A percentile compares a stretch with the other conserved stretches of the same genome.
Evolutionary conservation across 2,797 vertebrate species (phyloP).

Genomic region (Sebastes steindachneri): DNA sequence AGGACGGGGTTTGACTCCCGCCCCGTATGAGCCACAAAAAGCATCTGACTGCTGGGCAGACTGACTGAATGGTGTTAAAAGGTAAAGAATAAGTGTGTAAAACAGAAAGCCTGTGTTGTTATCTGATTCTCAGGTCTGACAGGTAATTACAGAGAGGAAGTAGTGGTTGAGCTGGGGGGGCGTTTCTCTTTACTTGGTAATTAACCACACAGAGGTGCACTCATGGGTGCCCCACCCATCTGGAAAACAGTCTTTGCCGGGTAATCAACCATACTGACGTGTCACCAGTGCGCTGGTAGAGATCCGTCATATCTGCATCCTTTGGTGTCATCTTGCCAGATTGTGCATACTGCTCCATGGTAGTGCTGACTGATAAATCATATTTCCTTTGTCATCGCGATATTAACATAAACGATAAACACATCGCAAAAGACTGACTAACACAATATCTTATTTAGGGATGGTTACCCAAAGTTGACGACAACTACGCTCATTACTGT

Average conservation of each 20-base stretch:
- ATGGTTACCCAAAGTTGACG: too few species aligned
- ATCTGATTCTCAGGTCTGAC: slow-evolving; percentile 55
- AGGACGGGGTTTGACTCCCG: too few species aligned
- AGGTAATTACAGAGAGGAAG: slow-evolving; percentile 65
- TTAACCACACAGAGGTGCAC: slow-evolving; percentile 4
- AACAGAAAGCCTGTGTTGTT: slow-evolving; percentile 29
- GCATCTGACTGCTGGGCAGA: background rate
- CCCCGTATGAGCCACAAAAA: background rate
- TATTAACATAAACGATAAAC: too few species aligned
- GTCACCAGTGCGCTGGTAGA: background rate
- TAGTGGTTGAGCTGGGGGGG: background rate
- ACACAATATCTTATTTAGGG: too few species aligned
- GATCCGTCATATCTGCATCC: background rate
- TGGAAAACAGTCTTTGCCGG: background rate
- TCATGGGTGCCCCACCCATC: background rate
- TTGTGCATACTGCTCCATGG: background rate
- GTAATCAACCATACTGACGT: slow-evolving; percentile 37
- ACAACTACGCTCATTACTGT: too few species aligned
- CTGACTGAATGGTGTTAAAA: background rate
- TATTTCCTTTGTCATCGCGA: too few species aligned
- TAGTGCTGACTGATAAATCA: too few species aligned
- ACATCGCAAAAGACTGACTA: too few species aligned
- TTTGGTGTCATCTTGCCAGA: slow-evolving; percentile 1
- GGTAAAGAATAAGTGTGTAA: background rate
- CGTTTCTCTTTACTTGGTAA: slow-evolving; percentile 6